Evolutionary conservation across 2,113 vertebrate species (phyloP).

Genomic region (Lophochroa leadbeateri): DNA sequence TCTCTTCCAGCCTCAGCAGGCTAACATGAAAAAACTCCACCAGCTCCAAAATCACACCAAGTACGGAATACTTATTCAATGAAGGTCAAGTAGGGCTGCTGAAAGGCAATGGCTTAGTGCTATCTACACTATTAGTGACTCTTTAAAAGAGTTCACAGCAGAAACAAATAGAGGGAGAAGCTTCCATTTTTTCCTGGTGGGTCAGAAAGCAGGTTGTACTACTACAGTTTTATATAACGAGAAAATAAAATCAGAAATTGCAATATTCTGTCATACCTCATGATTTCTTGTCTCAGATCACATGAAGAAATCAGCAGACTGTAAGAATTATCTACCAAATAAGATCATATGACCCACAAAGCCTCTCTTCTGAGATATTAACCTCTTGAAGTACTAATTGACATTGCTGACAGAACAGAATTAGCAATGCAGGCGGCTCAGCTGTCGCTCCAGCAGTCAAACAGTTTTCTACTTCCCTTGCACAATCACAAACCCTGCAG

Average conservation of each 20-base stretch:
- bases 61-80: not conserved
- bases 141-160: not conserved
- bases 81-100: not conserved
- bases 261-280: constrained; percentile 9
- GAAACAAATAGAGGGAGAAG: not conserved
- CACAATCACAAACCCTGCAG: not conserved
- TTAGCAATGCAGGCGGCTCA: not conserved
- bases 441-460: not conserved
- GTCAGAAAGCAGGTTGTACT: not conserved
- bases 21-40: rapidly evolving
- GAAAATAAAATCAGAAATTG: not conserved
- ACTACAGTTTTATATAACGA: not conserved
- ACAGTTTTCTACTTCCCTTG: not conserved
- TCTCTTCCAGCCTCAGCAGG: not conserved
- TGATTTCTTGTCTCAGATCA: constrained; percentile 51
- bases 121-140: not conserved
- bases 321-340: constrained; percentile 53
- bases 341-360: constrained; percentile 63
- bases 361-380: constrained; percentile 17
- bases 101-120: not conserved
- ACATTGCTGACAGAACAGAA: not conserved
- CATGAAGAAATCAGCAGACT: constrained; percentile 67
- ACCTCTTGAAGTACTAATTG: constrained; percentile 50
- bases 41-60: not conserved
- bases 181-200: not conserved